Conservation (phyloP, 1,140 invertebrate species). For the Lasaia peninsularis region DNA sequence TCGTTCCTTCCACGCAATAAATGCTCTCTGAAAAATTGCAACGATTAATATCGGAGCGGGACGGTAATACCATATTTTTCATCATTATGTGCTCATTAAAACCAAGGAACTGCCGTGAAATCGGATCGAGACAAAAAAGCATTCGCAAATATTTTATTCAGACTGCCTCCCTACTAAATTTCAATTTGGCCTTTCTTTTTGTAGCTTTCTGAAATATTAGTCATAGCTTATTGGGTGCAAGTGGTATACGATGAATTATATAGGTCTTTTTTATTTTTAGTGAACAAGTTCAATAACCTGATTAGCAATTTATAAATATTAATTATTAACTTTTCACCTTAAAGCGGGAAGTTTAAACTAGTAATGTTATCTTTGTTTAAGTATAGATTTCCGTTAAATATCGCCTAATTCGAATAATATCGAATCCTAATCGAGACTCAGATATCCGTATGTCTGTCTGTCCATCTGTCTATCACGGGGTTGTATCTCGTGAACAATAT, state of each 20-base stretch:
- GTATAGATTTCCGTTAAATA: too few relatives aligned
- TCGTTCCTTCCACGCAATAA: slow-evolving; percentile 40
- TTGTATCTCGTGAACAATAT: too few relatives aligned
- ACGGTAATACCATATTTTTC: slow-evolving; percentile 70
- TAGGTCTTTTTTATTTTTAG: background rate
- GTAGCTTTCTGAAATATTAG: slow-evolving; percentile 24
- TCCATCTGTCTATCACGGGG: too few relatives aligned
- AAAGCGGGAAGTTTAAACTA: too few relatives aligned
- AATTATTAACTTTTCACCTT: too few relatives aligned
- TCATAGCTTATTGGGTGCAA: slow-evolving; percentile 17
- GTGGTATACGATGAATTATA: background rate
- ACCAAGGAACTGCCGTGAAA: slow-evolving; percentile 41
- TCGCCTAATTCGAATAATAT: too few relatives aligned
- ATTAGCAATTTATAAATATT: too few relatives aligned
- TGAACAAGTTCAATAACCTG: too few relatives aligned
- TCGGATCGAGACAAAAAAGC: slow-evolving; percentile 37
- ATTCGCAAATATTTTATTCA: slow-evolving; percentile 41
- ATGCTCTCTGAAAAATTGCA: slow-evolving; percentile 55
- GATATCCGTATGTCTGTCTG: too few relatives aligned
- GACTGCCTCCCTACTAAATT: slow-evolving; percentile 28
- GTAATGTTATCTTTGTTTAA: too few relatives aligned
- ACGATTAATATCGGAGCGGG: slow-evolving; percentile 58
- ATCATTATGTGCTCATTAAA: slow-evolving; percentile 72
- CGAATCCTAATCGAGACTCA: too few relatives aligned
- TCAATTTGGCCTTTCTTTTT: slow-evolving; percentile 26